Evolutionary conservation across 92 coral and sea anemone genomes (phyloP).

Genomic region (Epizoanthus stellaris): DNA sequence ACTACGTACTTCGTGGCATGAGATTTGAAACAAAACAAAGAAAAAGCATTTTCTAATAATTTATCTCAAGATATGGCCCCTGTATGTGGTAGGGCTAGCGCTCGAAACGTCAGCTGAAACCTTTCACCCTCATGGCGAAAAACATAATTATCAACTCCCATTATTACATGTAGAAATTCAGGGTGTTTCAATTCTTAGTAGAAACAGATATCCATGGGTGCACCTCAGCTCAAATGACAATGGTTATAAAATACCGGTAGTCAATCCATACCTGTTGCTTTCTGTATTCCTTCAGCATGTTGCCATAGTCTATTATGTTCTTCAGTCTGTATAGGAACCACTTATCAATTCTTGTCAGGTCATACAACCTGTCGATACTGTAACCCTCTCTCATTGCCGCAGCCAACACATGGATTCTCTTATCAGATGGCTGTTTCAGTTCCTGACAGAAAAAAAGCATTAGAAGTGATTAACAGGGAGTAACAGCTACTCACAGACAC

Average conservation of each 20-base stretch:
- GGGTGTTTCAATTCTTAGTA: no score
- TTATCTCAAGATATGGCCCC: no score
- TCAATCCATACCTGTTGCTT: slow-evolving; percentile 15
- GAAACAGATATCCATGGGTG: no score
- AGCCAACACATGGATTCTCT: slow-evolving; percentile 94
- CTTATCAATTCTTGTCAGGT: slow-evolving; percentile 89
- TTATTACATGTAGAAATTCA: no score
- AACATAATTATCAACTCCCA: no score
- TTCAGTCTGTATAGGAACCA: slow-evolving; percentile 95
- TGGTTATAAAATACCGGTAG: neutral
- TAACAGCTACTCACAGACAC: no score
- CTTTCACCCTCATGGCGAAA: no score
- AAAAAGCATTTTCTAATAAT: no score
- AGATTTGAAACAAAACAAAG: no score
- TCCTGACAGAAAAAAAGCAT: slow-evolving; percentile 60
- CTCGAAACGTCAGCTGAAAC: no score
- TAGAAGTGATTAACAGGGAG: neutral
- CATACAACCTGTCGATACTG: slow-evolving; percentile 80
- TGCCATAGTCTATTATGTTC: slow-evolving; percentile 82
- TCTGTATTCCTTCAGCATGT: slow-evolving; percentile 75
- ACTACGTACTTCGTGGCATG: no score
- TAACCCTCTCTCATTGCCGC: slow-evolving; percentile 91
- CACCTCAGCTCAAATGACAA: neutral
- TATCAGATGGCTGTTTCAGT: slow-evolving; percentile 89
- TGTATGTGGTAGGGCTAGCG: no score